Percentiles rank a stretch among this genome's conserved stretches.
Evolutionary conservation across 2,797 vertebrate species (phyloP).

Genomic region (Bradypodion ventrale): DNA sequence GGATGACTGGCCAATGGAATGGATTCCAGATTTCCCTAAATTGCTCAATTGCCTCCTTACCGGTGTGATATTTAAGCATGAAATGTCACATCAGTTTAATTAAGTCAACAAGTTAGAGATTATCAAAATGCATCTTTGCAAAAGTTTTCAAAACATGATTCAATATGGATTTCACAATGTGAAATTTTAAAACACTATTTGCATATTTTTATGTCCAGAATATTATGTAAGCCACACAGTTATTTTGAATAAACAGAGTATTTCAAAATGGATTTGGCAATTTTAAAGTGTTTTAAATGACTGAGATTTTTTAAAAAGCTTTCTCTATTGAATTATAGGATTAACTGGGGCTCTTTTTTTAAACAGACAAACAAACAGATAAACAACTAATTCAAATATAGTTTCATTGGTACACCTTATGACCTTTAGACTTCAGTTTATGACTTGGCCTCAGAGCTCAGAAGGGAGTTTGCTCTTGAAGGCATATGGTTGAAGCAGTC

Average conservation of each 20-base stretch:
- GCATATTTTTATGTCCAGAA: not conserved
- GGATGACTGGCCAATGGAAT: not conserved
- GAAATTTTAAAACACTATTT: not conserved
- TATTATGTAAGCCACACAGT: constrained; percentile 10
- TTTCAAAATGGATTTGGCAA: constrained; percentile 19
- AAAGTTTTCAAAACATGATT: constrained; percentile 4
- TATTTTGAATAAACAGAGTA: constrained; percentile 5
- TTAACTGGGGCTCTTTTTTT: not conserved
- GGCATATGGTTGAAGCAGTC: constrained; percentile 34
- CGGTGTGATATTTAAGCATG: not conserved
- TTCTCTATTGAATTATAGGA: not conserved
- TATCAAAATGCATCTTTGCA: not conserved
- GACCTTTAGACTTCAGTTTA: constrained; percentile 13
- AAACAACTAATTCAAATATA: not conserved
- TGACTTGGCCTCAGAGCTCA: not conserved
- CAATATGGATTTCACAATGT: not conserved
- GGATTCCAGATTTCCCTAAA: not conserved
- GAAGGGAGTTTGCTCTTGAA: constrained; percentile 27
- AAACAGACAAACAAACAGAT: constrained; percentile 1
- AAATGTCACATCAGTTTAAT: constrained; percentile 7
- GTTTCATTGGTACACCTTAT: not conserved
- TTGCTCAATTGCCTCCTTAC: not conserved
- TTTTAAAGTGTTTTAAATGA: not conserved
- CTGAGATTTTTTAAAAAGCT: not conserved
- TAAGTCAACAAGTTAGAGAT: constrained; percentile 6